A percentile compares a stretch with the other conserved stretches of the same genome.
These are phyloP conservation scores for Atrichornis clamosus DNA, from an alignment of 2,113 vertebrate genomes.

Conservation along the genomic window DNA sequence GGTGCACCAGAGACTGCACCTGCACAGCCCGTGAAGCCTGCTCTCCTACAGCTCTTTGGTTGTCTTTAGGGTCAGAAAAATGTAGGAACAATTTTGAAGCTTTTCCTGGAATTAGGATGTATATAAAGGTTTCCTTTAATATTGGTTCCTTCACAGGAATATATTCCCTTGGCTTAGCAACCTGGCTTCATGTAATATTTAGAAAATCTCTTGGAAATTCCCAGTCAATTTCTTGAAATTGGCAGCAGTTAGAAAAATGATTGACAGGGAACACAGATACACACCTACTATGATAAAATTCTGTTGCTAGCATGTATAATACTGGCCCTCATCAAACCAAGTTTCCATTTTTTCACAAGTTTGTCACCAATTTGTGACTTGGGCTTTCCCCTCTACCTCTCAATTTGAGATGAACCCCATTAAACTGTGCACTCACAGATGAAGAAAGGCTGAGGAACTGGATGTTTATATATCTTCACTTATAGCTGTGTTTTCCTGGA, in stretches of 20 bases:
- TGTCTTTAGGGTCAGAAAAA: background rate
- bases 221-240: background rate
- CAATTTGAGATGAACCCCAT: background rate
- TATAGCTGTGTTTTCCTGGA: background rate
- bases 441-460: background rate
- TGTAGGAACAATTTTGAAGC: background rate
- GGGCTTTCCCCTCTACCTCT: background rate
- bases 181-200: background rate
- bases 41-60: background rate
- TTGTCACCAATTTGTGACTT: background rate
- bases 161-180: background rate
- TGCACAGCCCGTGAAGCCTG: background rate
- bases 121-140: background rate
- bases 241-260: background rate
- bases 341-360: background rate
- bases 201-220: background rate
- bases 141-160: background rate
- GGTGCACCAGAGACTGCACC: too few species aligned
- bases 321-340: background rate
- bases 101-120: background rate
- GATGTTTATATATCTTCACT: background rate
- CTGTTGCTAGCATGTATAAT: background rate
- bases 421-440: background rate
- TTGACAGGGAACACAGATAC: background rate
- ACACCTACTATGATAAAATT: background rate